Conservation (phyloP, 1,140 invertebrate species). For the Drosophila pruinosa region DNA sequence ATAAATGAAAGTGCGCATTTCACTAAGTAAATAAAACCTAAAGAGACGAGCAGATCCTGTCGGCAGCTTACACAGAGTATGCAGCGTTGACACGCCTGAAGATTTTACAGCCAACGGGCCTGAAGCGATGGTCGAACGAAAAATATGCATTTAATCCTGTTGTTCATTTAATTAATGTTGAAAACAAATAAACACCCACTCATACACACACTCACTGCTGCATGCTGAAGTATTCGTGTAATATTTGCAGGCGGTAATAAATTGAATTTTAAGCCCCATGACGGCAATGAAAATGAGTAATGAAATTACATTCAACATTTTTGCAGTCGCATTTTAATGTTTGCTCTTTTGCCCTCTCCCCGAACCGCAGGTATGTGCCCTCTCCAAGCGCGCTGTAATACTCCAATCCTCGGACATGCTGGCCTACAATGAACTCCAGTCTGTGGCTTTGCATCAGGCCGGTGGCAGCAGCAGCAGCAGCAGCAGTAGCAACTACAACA, state of each 20-base stretch:
- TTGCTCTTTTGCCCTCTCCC: conserved; percentile 21
- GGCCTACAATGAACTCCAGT: conserved; percentile 72
- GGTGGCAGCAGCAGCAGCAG: conserved; percentile 33
- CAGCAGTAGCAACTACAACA: conserved; percentile 50
- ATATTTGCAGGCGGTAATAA: conserved; percentile 59
- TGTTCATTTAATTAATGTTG: conserved; percentile 74
- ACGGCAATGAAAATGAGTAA: conserved; percentile 37
- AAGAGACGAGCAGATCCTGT: background rate
- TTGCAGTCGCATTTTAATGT: conserved; percentile 33
- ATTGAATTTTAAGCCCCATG: conserved; percentile 58
- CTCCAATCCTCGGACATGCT: conserved; percentile 77
- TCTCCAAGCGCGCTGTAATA: conserved; percentile 86
- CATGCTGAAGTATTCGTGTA: conserved; percentile 1
- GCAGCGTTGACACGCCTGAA: conserved; percentile 19
- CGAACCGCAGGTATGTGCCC: conserved; percentile 86
- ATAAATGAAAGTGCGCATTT: conserved; percentile 58
- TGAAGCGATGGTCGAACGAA: conserved; percentile 15
- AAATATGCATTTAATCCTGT: conserved; percentile 66
- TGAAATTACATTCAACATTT: conserved; percentile 49
- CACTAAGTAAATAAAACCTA: conserved; percentile 40
- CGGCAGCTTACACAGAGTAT: background rate
- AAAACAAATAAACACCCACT: conserved; percentile 58
- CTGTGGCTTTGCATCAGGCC: conserved; percentile 50
- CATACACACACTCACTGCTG: background rate
- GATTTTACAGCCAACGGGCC: background rate